Base-by-base conservation (phyloP, 2,113 vertebrate genomes). In the Chaetodon auriga region DNA sequence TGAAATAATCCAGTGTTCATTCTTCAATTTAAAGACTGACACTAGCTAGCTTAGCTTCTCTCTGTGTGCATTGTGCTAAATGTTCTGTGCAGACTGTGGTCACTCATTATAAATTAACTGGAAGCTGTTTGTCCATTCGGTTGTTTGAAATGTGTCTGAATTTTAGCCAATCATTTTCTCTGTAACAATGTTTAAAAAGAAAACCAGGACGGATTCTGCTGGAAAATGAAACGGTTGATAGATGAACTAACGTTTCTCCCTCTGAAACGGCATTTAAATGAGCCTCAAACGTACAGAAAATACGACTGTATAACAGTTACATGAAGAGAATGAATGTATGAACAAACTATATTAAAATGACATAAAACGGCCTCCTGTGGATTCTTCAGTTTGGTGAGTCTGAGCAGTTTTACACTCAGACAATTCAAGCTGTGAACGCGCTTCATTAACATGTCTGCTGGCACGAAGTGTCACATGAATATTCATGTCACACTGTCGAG, bases 401-500 rank as follows among this genome's bases (percentile, higher is more conserved):
- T 16, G 7, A 5, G 15, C 23, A 11, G 23, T 51, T 68, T 51
- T 0, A 68, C 45, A 6, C 6, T 19, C 9, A 5, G 12, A 16
- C 8, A 6, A 4, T 12, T 23, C 53, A 57, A 12, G 14, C 23
- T 55, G 8, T 41, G 53, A 23, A 5, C 12, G 0, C 0, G 30
- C 12, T 7, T 73, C 8, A 51, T 51, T 21, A 66, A 30, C 64
- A 23, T 53, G 30, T 61, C 45, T 23, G 11, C n/a, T 54, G 77
- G 18, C 36, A 4, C 0, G 0, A 7, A 3, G 18, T 4, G 9
- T 11, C 0, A 0, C 5, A 19, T 72, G 7, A 73, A 83, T 87
- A 83, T 83, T 81, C 68, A 80, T 77, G 55, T 55, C 21, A 23
- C 7, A 13, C 0, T 6, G 30, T 7, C 9, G 68, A 78, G 58